Conservation (phyloP, 2,888 invertebrate genomes). For the Noctua janthe region DNA sequence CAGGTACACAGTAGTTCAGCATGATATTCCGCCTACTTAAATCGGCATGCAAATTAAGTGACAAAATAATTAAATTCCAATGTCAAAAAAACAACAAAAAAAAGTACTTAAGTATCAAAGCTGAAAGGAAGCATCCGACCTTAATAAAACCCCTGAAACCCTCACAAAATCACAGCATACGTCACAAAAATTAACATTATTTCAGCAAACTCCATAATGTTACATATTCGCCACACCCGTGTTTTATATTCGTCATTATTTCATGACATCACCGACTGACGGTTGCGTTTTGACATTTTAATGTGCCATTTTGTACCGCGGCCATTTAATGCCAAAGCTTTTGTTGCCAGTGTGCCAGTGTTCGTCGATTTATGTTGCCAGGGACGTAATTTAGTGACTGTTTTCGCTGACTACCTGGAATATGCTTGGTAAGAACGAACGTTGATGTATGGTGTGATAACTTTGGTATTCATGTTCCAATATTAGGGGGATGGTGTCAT, state of each 20-base stretch:
- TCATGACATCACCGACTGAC: conserved; percentile 70
- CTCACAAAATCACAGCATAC: conserved; percentile 22
- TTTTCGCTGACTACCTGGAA: conserved; percentile 66
- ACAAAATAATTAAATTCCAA: too few relatives aligned
- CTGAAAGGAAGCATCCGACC: neutral
- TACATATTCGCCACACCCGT: conserved; percentile 37
- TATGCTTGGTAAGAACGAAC: conserved; percentile 57
- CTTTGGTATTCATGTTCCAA: conserved; percentile 22
- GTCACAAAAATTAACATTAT: conserved; percentile 46
- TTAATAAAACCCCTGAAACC: conserved; percentile 10
- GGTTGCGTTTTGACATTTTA: conserved; percentile 83
- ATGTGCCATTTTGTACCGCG: conserved; percentile 80
- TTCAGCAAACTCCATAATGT: conserved; percentile 24
- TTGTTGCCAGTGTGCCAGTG: conserved; percentile 74
- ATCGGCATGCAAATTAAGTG: too few relatives aligned
- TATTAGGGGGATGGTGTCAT: conserved; percentile 19
- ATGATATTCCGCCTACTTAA: too few relatives aligned
- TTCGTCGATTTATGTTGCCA: conserved; percentile 77
- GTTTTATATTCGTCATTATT: conserved; percentile 64
- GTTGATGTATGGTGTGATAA: conserved; percentile 58
- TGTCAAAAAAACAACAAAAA: too few relatives aligned
- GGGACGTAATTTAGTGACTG: conserved; percentile 77
- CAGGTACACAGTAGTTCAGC: too few relatives aligned
- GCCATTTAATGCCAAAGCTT: conserved; percentile 80
- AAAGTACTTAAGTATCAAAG: neutral